Evolutionary conservation across 2,113 vertebrate genomes (phyloP).

Genomic region (Saccopteryx leptura): DNA sequence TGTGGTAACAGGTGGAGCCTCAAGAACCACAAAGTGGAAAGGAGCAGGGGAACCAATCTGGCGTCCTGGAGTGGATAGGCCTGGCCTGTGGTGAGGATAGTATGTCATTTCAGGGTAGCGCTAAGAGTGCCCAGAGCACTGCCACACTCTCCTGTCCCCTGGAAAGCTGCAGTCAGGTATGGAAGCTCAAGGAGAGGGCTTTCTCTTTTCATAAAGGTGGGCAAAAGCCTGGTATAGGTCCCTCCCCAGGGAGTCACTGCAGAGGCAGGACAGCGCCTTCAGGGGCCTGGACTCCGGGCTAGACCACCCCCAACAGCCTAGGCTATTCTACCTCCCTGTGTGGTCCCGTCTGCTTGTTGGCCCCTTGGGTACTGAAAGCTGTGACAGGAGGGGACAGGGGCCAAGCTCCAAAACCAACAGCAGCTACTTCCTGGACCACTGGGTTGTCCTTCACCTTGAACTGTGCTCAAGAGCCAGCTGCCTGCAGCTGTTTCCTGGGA

Average conservation of each 20-base stretch:
- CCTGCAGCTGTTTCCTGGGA: not conserved
- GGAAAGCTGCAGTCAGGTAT: not conserved
- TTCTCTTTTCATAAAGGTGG: not conserved
- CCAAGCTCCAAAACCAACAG: not conserved
- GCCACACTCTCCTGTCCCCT: not conserved
- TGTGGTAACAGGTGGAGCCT: slow-evolving; percentile 40
- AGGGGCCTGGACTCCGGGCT: not conserved
- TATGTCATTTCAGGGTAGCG: not conserved
- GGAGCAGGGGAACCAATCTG: not conserved
- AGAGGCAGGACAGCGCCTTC: not conserved
- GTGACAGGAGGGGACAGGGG: not conserved
- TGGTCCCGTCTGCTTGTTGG: not conserved
- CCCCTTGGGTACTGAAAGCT: not conserved
- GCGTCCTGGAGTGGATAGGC: not conserved
- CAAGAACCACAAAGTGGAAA: not conserved
- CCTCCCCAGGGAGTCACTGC: not conserved
- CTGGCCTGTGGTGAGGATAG: not conserved
- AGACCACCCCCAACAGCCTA: not conserved
- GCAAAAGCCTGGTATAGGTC: not conserved
- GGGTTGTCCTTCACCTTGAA: not conserved
- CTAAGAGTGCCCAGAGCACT: not conserved
- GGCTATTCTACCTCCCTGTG: accelerated
- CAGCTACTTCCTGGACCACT: not conserved
- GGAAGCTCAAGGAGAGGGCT: not conserved
- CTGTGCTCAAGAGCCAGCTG: not conserved